Conservation (phyloP, 1,140 invertebrate species). For the Drosophila oshimai region DNA sequence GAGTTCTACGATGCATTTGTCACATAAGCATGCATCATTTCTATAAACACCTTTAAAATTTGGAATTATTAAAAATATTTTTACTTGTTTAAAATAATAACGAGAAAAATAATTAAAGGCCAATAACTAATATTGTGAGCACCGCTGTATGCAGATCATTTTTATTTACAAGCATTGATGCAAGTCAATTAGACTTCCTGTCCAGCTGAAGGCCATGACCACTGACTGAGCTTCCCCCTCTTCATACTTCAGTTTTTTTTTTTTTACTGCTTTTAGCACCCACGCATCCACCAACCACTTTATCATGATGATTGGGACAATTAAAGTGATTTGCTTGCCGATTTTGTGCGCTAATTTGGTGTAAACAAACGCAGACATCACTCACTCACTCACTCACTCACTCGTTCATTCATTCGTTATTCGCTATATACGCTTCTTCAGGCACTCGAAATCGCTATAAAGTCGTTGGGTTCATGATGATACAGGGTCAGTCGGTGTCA, state of each 20-base stretch:
- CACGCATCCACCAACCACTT: constrained; percentile 12
- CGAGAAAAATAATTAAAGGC: no score
- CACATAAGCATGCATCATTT: no score
- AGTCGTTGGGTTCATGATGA: constrained; percentile 20
- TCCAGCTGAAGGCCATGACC: constrained; percentile 25
- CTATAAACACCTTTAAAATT: no score
- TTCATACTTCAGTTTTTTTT: neutral
- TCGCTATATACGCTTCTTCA: neutral
- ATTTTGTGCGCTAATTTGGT: constrained; percentile 73
- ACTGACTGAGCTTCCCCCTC: neutral
- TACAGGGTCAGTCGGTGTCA: constrained; percentile 20
- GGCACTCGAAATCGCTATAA: neutral
- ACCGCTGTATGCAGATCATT: neutral
- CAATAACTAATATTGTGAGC: neutral
- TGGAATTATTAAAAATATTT: no score
- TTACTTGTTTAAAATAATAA: no score
- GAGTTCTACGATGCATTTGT: no score
- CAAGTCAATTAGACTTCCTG: constrained; percentile 22
- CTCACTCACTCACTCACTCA: constrained; percentile 1
- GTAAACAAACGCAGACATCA: constrained; percentile 46
- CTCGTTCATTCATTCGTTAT: neutral
- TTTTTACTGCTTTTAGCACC: neutral
- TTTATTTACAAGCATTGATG: neutral
- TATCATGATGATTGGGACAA: constrained; percentile 49
- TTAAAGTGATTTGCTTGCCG: constrained; percentile 58